Base-by-base conservation (phyloP, 2,888 invertebrate species). In the Boloria euphrosyne region DNA sequence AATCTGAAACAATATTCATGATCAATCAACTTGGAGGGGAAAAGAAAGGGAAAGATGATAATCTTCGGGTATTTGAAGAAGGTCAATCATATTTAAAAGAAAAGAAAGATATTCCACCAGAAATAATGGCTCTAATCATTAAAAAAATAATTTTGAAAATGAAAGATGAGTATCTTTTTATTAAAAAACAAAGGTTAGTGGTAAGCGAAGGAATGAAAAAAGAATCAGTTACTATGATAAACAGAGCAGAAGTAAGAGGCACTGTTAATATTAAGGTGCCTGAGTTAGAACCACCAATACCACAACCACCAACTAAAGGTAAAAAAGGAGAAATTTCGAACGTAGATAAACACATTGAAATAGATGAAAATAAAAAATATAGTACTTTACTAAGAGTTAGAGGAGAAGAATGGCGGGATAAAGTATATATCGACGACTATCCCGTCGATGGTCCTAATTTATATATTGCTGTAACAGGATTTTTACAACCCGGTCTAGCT, bases 341-440 rank as follows among this genome's bases (percentile, higher is more conserved):
- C 4, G 57, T 53, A 16, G 38, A 67, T n/a, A 62, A 67, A 62
- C 46, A 72, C 2, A 73, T 77, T 4, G 82, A 82, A 67, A 75
- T 76, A 16, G 77, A 77, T 14, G 86, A 84, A 70, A 86, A 81
- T 1, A 91, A 90, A 68, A 93, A 93, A 74, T 87, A 87, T 71
- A 92, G 89, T 71, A 93, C 93, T 4, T 78, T 76, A 38, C 83
- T 93, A 13, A 84, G 93, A 73, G 85, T 87, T 1, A 84, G 93
- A 52, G 93, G 92, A 13, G 93, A 94, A 77, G 93, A 93, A 76
- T 93, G 93, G 93, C 85, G 90, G 73, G 93, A 93, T 73, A 89
- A 87, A 75, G 82, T 88, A 1, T 93, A 92, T 71, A 84, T 93
- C 3, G 93, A 93, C 65, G 94, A 94, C 70, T 93, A 84, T 69